A percentile compares a stretch with the other conserved stretches of the same genome.
phyloP scores from a whole-genome alignment of 2,113 vertebrate genomes.

The Austrofundulus limnaeus region DNA sequence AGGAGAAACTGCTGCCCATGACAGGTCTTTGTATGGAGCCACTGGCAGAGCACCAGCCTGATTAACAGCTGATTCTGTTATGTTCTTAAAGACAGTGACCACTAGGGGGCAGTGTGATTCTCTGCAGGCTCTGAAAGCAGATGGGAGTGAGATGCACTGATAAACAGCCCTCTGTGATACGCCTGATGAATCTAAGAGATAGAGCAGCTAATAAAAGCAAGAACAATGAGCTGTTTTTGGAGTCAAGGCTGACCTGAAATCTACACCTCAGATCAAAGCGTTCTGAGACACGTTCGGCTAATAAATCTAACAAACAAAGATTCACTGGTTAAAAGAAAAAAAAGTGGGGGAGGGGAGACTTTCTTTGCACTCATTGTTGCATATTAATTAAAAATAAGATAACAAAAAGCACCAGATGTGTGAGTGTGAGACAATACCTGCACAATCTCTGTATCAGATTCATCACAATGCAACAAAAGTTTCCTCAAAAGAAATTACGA shows the following conservation, averaged over 20 bases:
- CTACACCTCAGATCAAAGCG: conserved; percentile 39
- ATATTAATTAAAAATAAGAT: conserved; percentile 36
- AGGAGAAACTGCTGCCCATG: conserved; percentile 74
- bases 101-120: conserved; percentile 78
- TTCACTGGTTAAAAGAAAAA: conserved; percentile 15
- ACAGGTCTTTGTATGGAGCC: conserved; percentile 74
- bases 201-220: conserved; percentile 60
- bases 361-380: conserved; percentile 37
- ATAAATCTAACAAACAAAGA: conserved; percentile 45
- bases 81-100: conserved; percentile 15
- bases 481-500: conserved; percentile 20
- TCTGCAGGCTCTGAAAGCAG: conserved; percentile 41
- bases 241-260: conserved; percentile 57
- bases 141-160: conserved; percentile 48
- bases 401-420: conserved; percentile 34
- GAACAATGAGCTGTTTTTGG: conserved; percentile 63
- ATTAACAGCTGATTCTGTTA: conserved; percentile 59
- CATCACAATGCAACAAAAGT: conserved; percentile 40
- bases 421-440: conserved; percentile 45
- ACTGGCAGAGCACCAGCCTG: conserved; percentile 77
- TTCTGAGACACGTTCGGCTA: conserved; percentile 36
- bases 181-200: conserved; percentile 64
- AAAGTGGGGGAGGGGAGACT: conserved; percentile 12
- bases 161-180: conserved; percentile 35
- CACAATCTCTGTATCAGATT: conserved; percentile 37